phyloP scores from a whole-genome alignment of 1,140 invertebrate genomes.

The Psix sp. region DNA sequence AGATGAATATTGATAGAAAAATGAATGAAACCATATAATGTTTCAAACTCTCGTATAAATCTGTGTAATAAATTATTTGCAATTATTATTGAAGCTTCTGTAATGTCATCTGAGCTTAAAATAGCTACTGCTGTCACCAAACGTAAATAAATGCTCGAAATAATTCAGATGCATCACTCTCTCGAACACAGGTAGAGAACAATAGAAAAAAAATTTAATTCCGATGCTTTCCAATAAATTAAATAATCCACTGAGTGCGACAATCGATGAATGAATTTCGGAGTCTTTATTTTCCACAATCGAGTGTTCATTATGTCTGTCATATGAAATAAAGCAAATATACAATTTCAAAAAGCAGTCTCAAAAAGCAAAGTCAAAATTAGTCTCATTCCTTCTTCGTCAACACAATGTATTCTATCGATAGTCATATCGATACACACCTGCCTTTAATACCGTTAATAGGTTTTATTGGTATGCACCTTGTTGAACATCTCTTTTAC shows the following conservation, averaged over 20 bases:
- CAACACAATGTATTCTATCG: conserved; percentile 38
- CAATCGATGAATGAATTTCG: conserved; percentile 30
- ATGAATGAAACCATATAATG: conserved; percentile 28
- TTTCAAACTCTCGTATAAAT: conserved; percentile 47
- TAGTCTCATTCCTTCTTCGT: conserved; percentile 41
- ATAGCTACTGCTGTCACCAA: conserved; percentile 14
- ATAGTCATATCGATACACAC: conserved; percentile 29
- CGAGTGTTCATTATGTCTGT: too few species aligned
- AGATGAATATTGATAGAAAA: conserved; percentile 49
- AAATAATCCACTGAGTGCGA: conserved; percentile 15
- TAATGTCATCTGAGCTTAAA: conserved; percentile 14
- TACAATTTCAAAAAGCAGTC: too few species aligned
- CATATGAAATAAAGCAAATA: too few species aligned
- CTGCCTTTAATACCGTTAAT: conserved; percentile 30
- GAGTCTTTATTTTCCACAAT: conserved; percentile 20
- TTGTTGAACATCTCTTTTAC: neutral
- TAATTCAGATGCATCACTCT: conserved; percentile 21
- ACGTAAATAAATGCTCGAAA: conserved; percentile 16
- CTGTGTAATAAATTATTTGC: conserved; percentile 35
- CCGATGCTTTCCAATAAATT: conserved; percentile 29
- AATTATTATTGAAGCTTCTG: conserved; percentile 1
- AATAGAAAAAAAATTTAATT: conserved; percentile 33
- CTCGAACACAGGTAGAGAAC: conserved; percentile 26
- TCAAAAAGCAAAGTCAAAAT: conserved; percentile 28
- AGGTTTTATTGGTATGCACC: neutral